Evolutionary conservation across 2,888 invertebrate species (phyloP).

Genomic region (Drosophila multiciliata): DNA sequence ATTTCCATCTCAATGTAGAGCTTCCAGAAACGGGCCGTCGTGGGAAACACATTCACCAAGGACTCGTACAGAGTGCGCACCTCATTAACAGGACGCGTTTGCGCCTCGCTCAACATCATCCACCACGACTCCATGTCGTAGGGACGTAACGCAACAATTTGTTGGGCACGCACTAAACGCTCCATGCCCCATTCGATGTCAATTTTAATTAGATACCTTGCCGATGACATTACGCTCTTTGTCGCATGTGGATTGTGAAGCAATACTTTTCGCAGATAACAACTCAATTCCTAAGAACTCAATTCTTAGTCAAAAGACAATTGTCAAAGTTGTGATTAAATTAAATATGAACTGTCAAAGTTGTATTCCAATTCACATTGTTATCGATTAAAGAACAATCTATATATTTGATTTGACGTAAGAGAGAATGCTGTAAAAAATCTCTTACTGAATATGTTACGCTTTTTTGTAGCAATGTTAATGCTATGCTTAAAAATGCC

Average conservation of each 20-base stretch:
- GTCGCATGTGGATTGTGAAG: neutral
- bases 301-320: neutral
- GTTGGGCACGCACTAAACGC: slow-evolving; percentile 92
- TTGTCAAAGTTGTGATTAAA: neutral
- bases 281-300: neutral
- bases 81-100: slow-evolving; percentile 93
- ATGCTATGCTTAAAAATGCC: neutral
- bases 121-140: slow-evolving; percentile 99
- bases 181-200: slow-evolving; percentile 94
- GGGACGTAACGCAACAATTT: slow-evolving; percentile 93
- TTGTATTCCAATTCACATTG: neutral
- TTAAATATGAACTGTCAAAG: neutral
- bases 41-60: slow-evolving; percentile 96
- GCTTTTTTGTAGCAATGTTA: neutral
- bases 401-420: no score
- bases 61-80: slow-evolving; percentile 97
- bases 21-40: slow-evolving; percentile 99
- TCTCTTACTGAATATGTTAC: neutral
- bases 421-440: neutral
- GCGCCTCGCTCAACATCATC: slow-evolving; percentile 96
- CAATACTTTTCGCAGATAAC: neutral
- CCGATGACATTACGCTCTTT: slow-evolving; percentile 74
- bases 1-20: slow-evolving; percentile 99
- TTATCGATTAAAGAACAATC: neutral
- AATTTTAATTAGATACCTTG: slow-evolving; percentile 84